phyloP scores from a whole-genome alignment of 2,888 invertebrate species.

The Allacma fusca region DNA sequence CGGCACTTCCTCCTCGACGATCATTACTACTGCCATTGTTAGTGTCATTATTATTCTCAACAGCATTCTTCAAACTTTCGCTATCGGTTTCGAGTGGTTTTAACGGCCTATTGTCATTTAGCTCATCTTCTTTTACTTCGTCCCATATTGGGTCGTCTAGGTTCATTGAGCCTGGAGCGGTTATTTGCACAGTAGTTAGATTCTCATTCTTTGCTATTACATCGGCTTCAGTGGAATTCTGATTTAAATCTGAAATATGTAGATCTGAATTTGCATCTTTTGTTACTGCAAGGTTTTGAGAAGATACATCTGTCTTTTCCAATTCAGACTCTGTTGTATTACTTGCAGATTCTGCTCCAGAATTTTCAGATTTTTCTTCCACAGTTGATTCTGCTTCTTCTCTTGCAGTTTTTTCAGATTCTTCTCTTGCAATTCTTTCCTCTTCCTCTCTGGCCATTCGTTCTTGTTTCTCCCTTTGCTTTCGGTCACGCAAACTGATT shows the following conservation, averaged over 20 bases:
- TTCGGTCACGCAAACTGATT: constrained; percentile 49
- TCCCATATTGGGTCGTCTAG: constrained; percentile 36
- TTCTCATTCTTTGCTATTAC: not conserved
- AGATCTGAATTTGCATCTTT: too few species aligned
- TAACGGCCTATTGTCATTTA: not conserved
- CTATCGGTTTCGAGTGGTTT: too few species aligned
- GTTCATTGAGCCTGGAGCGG: not conserved
- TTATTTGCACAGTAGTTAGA: too few species aligned
- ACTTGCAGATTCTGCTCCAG: too few species aligned
- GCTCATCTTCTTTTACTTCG: constrained; percentile 31
- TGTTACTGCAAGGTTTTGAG: too few species aligned
- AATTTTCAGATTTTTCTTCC: not conserved
- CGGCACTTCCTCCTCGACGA: not conserved
- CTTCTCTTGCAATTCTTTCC: constrained; percentile 13
- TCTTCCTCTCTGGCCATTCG: constrained; percentile 31
- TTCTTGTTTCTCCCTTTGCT: constrained; percentile 45
- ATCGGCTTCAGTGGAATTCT: too few species aligned
- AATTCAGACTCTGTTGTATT: too few species aligned
- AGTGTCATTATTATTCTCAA: too few species aligned
- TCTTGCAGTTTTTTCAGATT: not conserved
- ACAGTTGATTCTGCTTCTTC: not conserved
- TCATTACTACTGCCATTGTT: too few species aligned
- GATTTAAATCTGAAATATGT: too few species aligned
- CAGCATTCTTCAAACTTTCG: too few species aligned
- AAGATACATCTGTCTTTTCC: too few species aligned